Conservation (phyloP, 30 jellyfish, hydroid and myxozoan species). For the Catostylus mosaicus region DNA sequence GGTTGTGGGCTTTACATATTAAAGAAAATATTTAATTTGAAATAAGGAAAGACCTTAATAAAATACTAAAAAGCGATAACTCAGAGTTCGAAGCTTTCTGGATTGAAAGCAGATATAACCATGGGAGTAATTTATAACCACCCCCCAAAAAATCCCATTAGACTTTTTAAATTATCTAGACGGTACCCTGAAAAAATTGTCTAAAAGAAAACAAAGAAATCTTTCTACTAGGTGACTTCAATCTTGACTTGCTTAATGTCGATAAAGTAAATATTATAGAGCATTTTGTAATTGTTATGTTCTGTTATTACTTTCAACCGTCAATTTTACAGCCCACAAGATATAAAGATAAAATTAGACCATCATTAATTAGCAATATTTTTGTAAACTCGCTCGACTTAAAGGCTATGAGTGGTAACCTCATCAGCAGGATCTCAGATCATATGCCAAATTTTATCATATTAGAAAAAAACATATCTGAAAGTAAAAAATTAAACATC, state of each 20-base stretch:
- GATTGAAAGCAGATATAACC: not conserved
- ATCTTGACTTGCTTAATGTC: not conserved
- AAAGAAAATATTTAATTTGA: too few relatives aligned
- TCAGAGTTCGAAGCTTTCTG: too few relatives aligned
- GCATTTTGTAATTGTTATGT: not conserved
- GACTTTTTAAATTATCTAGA: not conserved
- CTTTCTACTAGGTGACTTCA: not conserved
- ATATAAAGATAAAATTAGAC: too few relatives aligned
- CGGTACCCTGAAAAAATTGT: not conserved
- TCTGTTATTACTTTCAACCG: not conserved
- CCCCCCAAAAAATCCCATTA: not conserved
- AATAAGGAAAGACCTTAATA: too few relatives aligned
- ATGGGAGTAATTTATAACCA: not conserved
- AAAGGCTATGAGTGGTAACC: too few relatives aligned
- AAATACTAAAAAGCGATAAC: too few relatives aligned
- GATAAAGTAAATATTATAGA: too few relatives aligned
- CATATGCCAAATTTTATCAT: not conserved
- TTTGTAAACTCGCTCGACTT: not conserved
- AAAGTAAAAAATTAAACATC: not conserved
- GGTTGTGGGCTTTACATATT: too few relatives aligned
- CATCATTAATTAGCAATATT: too few relatives aligned
- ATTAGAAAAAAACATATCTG: too few relatives aligned
- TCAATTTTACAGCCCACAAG: too few relatives aligned
- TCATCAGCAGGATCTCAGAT: too few relatives aligned
- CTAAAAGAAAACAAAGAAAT: not conserved